Evolutionary conservation across 2,113 vertebrate genomes (phyloP), one percentile per base, ranked within the genome.

Genomic region (Triplophysa siluroides): DNA sequence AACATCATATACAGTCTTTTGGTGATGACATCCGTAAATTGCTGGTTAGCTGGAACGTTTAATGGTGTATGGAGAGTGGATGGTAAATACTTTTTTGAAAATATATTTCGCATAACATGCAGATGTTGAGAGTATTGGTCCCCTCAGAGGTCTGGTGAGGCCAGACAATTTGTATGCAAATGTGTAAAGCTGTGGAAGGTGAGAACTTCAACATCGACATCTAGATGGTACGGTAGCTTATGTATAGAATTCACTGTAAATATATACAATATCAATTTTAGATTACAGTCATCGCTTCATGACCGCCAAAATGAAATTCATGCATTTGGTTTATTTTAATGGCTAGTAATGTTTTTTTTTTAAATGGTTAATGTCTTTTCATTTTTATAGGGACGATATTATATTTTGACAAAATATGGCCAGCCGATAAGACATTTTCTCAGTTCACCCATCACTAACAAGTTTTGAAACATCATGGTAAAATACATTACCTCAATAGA

Each of bases 81-180:
- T 8, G 3, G 23, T 62, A 13, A 45, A 26, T 21, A 43, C 8
- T 24, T 62, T 75, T 62, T 47, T 47, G 70, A 14, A 18, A 23
- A 23, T 68, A 18, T 52, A 84, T 70, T 84, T 84, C 63, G 78
- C 75, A 84, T 81, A 81, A 74, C 64, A 68, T 78, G 67, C 78
- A 80, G 74, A 83, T 80, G 78, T 67, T 78, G 78, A 33, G 50
- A 80, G 83, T 74, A 74, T 84, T 78, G 70, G 62, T 65, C 38
- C 45, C 72, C n/a, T 68, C 24, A 54, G 68, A 47, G 83, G 79
- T 84, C 79, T 74, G 43, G 14, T 16, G 13, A 63, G 83, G 79
- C 54, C 83, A 84, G 80, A 74, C 79, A 81, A 81, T 84, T 81
- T 84, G 79, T 69, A 84, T 84, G 83, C 83, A 84, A 84, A 84